Base-by-base conservation (phyloP, 2,888 invertebrate genomes). In the Synanthedon tipuliformis region DNA sequence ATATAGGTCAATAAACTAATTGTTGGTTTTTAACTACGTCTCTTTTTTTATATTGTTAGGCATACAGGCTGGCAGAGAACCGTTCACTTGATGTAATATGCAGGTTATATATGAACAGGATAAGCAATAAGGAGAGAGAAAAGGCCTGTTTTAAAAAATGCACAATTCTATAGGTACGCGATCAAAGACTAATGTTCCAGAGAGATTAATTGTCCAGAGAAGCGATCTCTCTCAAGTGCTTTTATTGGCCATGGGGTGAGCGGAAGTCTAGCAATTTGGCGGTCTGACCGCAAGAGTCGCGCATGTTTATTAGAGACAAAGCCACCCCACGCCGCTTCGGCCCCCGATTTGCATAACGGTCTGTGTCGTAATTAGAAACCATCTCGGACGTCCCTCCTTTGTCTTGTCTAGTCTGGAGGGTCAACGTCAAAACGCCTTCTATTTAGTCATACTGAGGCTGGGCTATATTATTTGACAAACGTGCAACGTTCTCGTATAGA, bases 351-450 rank as follows among this genome's bases (percentile, higher is more conserved):
- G 85, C 86, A 87, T 86, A 87, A 84, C 86, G 83, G 73, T 75
- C 82, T 75, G 81, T 73, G 78, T 78, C 81, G 85, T 87, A 87
- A 87, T 87, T 87, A 86, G 85, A 86, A 84, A 83, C 83, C 85
- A 81, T 86, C 85, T 85, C 82, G 77, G 75, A 76, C 76, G 77
- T 71, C 73, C 75, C 73, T 75, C 82, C 85, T 83, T 84, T 83
- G 83, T 79, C 71, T 75, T 76, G 77, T 77, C 80, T 72, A 71
- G 78, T 73, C 78, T 70, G 71, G 64, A 63, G 67, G 72, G 73
- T 69, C 69, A 71, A 71, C 76, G 74, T 76, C 81, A 75, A 52
- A 75, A 79, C 73, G 78, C 76, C 78, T 77, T 78, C 75, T 75
- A 81, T 81, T 84, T 81, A 83, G 73, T 66, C 71, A 65, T 68